Evolutionary conservation across 1,140 invertebrate species (phyloP).

Genomic region (Latrodectus geometricus): DNA sequence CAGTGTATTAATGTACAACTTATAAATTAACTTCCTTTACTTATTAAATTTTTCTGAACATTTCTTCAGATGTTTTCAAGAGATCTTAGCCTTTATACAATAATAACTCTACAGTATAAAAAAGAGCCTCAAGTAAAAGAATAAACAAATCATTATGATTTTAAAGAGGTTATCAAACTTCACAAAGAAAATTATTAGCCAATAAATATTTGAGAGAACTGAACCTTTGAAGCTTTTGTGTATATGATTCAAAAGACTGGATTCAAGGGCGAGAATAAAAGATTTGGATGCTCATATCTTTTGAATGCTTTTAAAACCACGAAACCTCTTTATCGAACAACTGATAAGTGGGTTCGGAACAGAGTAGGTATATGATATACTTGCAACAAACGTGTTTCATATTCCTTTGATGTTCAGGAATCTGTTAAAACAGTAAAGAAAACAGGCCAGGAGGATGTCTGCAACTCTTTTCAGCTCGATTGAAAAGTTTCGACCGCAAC

Average conservation of each 20-base stretch:
- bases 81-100: not conserved
- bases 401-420: constrained; percentile 47
- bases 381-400: not conserved
- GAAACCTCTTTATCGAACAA: constrained; percentile 46
- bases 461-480: constrained; percentile 26
- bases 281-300: constrained; percentile 38
- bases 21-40: not conserved
- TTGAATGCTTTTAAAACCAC: constrained; percentile 37
- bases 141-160: no score
- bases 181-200: constrained; percentile 11
- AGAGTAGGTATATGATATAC: constrained; percentile 23
- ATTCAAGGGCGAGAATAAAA: not conserved
- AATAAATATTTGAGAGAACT: not conserved
- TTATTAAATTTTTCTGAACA: not conserved
- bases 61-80: no score
- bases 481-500: constrained; percentile 37
- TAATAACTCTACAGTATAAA: not conserved
- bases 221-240: constrained; percentile 45
- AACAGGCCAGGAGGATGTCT: constrained; percentile 28
- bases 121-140: not conserved
- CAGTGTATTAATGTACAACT: not conserved
- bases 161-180: not conserved
- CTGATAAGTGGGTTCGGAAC: constrained; percentile 16
- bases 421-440: constrained; percentile 36
- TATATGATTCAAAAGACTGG: constrained; percentile 10